Conservation (phyloP, 1,140 invertebrate genomes). For the Macrotrachela quadricornifera region DNA sequence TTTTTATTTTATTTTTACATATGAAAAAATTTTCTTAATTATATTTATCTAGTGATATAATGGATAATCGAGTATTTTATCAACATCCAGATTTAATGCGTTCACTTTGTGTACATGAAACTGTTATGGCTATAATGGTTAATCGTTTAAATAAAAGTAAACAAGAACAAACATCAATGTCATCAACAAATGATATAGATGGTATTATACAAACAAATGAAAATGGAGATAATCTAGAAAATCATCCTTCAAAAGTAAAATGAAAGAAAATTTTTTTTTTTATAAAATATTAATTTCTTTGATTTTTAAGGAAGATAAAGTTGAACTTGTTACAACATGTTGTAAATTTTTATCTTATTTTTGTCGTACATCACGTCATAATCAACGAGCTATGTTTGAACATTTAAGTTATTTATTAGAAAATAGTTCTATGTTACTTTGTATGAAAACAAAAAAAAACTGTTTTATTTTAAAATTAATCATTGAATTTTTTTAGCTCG, state of each 20-base stretch:
- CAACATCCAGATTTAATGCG: conserved; percentile 97
- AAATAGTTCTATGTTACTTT: conserved; percentile 85
- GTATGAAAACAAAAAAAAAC: too few species aligned
- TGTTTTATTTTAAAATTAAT: too few species aligned
- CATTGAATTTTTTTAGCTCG: conserved; percentile 31
- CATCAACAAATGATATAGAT: too few species aligned
- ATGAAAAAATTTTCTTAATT: conserved; percentile 75
- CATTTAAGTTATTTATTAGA: conserved; percentile 91
- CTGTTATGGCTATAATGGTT: conserved; percentile 99
- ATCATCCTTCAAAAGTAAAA: too few species aligned
- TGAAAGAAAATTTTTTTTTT: too few species aligned
- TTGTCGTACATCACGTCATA: conserved; percentile 85
- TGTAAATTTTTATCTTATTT: conserved; percentile 98
- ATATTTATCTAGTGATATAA: conserved; percentile 47
- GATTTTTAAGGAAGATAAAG: conserved; percentile 61
- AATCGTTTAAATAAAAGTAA: conserved; percentile 63
- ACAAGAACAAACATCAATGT: conserved; percentile 16
- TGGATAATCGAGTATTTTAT: conserved; percentile 98
- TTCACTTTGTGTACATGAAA: conserved; percentile 85
- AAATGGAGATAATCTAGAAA: too few species aligned
- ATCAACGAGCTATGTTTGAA: conserved; percentile 99
- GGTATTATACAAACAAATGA: too few species aligned
- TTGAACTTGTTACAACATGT: conserved; percentile 96
- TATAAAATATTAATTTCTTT: too few species aligned
- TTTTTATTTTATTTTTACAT: too few species aligned